Conservation (phyloP, 2,113 vertebrate genomes). For the Centropus unirufus region DNA sequence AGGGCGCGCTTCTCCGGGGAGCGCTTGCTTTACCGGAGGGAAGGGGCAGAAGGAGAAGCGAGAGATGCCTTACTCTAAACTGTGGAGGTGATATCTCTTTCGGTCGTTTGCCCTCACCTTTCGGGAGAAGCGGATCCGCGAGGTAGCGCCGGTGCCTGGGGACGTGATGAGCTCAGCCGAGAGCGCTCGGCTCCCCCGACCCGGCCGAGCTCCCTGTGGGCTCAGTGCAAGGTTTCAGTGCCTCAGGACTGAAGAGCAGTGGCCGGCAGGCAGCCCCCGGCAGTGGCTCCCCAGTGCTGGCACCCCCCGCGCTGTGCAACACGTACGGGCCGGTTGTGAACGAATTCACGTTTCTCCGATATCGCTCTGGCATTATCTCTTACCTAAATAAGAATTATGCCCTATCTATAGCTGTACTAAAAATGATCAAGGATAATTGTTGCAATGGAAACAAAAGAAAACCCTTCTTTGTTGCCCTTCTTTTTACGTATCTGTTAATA, state of each 20-base stretch:
- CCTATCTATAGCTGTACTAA: not conserved
- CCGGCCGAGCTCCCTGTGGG: not conserved
- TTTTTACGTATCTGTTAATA: not conserved
- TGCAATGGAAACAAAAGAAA: not conserved
- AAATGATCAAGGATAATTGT: not conserved
- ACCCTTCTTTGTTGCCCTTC: not conserved
- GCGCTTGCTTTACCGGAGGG: too few species aligned
- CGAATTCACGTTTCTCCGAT: not conserved
- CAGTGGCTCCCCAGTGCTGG: not conserved
- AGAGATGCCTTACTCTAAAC: not conserved
- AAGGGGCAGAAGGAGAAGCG: not conserved
- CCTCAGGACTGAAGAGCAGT: not conserved
- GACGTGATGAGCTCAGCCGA: not conserved
- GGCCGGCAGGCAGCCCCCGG: not conserved
- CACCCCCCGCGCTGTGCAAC: not conserved
- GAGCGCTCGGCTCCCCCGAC: too few species aligned
- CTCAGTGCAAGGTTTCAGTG: not conserved
- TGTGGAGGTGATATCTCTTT: not conserved
- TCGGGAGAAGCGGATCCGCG: not conserved
- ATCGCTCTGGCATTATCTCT: not conserved
- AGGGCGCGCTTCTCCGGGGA: not conserved
- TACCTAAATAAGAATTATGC: not conserved
- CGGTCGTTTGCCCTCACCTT: rapidly evolving
- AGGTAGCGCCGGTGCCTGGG: not conserved
- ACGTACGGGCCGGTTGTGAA: not conserved